Conservation (phyloP, 2,888 invertebrate species). For the Bombylius major region DNA sequence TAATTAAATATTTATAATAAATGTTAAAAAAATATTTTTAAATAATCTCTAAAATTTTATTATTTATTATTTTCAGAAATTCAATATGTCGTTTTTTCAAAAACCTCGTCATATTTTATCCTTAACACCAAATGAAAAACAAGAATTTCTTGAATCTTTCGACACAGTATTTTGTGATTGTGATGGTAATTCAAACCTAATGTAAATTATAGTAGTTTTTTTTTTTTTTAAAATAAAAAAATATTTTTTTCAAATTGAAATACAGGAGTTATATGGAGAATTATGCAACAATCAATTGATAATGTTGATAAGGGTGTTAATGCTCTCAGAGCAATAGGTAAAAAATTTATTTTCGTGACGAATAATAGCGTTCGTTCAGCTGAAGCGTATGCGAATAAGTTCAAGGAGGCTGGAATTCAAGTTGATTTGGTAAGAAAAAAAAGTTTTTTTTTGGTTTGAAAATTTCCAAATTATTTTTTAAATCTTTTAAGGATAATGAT, state of each 20-base stretch:
- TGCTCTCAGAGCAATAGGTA: constrained; percentile 32
- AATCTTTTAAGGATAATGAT: constrained; percentile 16
- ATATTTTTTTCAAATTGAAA: not conserved
- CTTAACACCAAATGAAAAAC: constrained; percentile 22
- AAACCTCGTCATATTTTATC: not conserved
- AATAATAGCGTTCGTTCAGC: constrained; percentile 32
- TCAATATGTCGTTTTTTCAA: not conserved
- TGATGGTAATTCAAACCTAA: constrained; percentile 37
- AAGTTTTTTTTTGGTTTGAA: not conserved
- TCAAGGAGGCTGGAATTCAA: constrained; percentile 21
- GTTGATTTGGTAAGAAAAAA: constrained; percentile 22
- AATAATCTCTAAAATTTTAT: too few relatives aligned
- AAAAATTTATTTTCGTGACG: constrained; percentile 35
- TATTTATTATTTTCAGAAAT: not conserved
- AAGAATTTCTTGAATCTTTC: constrained; percentile 37
- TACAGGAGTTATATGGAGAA: constrained; percentile 40
- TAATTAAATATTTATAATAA: too few relatives aligned
- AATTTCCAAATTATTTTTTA: not conserved
- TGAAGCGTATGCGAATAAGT: constrained; percentile 23
- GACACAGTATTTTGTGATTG: constrained; percentile 47
- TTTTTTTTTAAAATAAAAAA: not conserved
- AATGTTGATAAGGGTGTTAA: constrained; percentile 30
- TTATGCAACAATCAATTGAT: constrained; percentile 30
- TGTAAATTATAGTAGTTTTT: not conserved
- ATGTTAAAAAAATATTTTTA: too few relatives aligned